A percentile compares a stretch with the other conserved stretches of the same genome.
Conservation (phyloP, 2,888 invertebrate genomes). For the Caenorhabditis macrosperma region DNA sequence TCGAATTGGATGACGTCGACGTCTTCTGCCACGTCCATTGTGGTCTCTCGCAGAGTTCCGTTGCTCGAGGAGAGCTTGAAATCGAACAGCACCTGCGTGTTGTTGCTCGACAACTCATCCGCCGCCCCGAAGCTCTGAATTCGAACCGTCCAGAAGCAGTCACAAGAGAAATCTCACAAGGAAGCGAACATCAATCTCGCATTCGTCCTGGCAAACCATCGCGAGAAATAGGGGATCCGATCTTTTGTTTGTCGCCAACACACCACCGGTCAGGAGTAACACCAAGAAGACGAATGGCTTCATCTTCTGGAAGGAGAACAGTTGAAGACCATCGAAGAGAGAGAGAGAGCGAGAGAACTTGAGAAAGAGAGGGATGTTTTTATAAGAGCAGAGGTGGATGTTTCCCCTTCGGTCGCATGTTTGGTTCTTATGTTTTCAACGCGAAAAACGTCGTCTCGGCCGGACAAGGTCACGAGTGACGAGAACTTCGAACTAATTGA, state of each 20-base stretch:
- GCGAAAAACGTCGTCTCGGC: no score
- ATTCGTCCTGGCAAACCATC: constrained; percentile 21
- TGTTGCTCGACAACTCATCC: background rate
- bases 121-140: background rate
- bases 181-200: constrained; percentile 17
- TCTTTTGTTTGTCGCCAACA: background rate
- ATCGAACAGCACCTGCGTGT: background rate
- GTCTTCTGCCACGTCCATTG: constrained; percentile 36
- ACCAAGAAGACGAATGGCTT: constrained; percentile 8
- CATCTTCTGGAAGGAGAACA: constrained; percentile 1
- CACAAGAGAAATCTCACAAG: constrained; percentile 11
- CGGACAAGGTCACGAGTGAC: no score
- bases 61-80: background rate
- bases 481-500: no score
- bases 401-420: no score
- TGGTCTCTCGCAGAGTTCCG: constrained; percentile 23
- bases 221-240: constrained; percentile 31
- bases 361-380: no score
- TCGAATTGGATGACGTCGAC: constrained; percentile 24
- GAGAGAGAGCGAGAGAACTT: background rate
- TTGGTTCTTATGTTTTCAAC: no score
- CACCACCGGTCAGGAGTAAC: background rate
- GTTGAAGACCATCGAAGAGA: background rate
- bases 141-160: background rate
- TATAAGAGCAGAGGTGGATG: no score